phyloP scores from a whole-genome alignment of 2,888 invertebrate species.

The Coelinius sp. region DNA sequence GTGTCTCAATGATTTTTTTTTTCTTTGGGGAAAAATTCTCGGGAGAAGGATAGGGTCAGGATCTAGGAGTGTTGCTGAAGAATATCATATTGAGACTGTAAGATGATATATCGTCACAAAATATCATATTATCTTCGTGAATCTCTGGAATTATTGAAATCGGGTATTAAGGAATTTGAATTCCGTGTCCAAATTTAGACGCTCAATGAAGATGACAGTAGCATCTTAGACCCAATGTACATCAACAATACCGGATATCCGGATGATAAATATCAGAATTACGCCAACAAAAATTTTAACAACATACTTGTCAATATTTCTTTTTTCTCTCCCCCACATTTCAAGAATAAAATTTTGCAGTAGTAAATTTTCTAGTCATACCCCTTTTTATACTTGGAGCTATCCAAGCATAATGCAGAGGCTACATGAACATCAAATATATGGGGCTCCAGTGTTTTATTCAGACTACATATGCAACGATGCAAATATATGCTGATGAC shows the following conservation, averaged over 20 bases:
- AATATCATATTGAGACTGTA: neutral
- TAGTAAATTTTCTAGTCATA: conserved; percentile 5
- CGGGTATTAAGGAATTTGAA: no score
- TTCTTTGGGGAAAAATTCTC: neutral
- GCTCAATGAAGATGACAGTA: no score
- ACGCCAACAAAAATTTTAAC: neutral
- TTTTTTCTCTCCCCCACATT: neutral
- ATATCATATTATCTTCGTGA: no score
- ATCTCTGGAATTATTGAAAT: no score
- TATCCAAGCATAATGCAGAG: conserved; percentile 17
- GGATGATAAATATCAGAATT: no score
- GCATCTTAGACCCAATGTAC: no score
- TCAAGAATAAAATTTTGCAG: neutral
- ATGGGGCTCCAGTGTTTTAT: conserved; percentile 38
- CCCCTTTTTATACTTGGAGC: neutral
- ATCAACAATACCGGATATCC: no score
- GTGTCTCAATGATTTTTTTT: conserved; percentile 32
- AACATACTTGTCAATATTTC: conserved; percentile 15
- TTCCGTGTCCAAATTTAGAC: no score
- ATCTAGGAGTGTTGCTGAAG: neutral
- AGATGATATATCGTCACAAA: neutral
- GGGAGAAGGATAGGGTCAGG: neutral
- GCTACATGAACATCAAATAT: conserved; percentile 39
- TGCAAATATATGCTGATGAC: conserved; percentile 33
- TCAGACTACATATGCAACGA: conserved; percentile 45